These are phyloP conservation scores for Psammodynastes pulverulentus DNA, from an alignment of 2,113 vertebrate species.

Conservation along the genomic window DNA sequence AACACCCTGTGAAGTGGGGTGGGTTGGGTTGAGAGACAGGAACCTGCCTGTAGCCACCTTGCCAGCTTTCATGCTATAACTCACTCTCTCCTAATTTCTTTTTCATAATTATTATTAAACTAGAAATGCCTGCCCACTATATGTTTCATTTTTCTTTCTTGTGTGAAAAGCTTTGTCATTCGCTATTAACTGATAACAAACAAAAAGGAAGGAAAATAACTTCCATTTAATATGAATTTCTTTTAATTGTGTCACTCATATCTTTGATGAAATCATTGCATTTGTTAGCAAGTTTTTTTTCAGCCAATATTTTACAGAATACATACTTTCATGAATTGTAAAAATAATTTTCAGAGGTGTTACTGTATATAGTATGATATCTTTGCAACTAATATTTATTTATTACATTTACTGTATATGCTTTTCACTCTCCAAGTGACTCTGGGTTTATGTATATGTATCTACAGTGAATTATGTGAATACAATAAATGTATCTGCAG, in stretches of 20 bases:
- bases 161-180: not conserved
- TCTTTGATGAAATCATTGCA: not conserved
- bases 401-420: too few relatives aligned
- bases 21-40: not conserved
- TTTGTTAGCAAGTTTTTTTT: not conserved
- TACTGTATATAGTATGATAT: too few relatives aligned
- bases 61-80: not conserved
- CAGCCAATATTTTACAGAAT: not conserved
- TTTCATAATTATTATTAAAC: not conserved
- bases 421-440: too few relatives aligned
- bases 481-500: not conserved
- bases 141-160: not conserved
- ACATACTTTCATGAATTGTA: not conserved
- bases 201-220: not conserved
- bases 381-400: too few relatives aligned
- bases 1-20: not conserved
- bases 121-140: not conserved
- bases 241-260: not conserved
- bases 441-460: too few relatives aligned
- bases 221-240: not conserved
- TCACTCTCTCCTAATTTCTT: not conserved
- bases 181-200: not conserved
- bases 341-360: not conserved
- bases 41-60: not conserved
- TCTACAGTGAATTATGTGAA: too few relatives aligned